Evolutionary conservation across 2,888 invertebrate genomes (phyloP).

Genomic region (Drosophila antonietae): DNA sequence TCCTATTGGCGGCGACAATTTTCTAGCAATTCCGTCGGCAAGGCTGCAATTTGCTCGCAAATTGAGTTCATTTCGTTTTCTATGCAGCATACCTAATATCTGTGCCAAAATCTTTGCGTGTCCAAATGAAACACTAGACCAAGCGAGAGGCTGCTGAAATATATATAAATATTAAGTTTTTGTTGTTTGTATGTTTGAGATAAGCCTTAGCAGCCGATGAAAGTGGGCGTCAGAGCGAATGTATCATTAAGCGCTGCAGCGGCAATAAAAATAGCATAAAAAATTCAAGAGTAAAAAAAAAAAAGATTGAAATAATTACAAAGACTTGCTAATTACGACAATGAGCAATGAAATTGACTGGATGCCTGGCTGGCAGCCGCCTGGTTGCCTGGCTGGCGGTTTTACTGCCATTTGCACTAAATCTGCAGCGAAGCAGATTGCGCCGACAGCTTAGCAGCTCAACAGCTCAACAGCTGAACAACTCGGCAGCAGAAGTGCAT

Average conservation of each 20-base stretch:
- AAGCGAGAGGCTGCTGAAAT: constrained; percentile 18
- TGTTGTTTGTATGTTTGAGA: constrained; percentile 5
- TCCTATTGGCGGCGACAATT: constrained; percentile 51
- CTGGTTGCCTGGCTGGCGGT: constrained; percentile 24
- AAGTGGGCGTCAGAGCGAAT: constrained; percentile 76
- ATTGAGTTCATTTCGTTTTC: constrained; percentile 70
- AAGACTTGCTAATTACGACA: constrained; percentile 75
- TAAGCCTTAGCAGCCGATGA: constrained; percentile 62
- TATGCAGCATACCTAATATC: constrained; percentile 42
- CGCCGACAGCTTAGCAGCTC: constrained; percentile 53
- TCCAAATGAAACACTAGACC: constrained; percentile 47
- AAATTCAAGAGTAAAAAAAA: neutral
- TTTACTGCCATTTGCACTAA: constrained; percentile 73
- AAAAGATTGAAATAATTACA: constrained; percentile 63
- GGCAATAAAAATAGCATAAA: constrained; percentile 24
- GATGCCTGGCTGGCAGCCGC: constrained; percentile 17
- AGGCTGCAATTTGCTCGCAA: constrained; percentile 48
- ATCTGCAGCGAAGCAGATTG: constrained; percentile 82
- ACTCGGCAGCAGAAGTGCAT: constrained; percentile 39
- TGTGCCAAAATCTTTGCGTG: constrained; percentile 65
- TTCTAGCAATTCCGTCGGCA: constrained; percentile 26
- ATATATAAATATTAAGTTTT: constrained; percentile 3
- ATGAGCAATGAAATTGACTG: constrained; percentile 64
- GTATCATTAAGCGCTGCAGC: constrained; percentile 50
- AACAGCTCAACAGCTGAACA: constrained; percentile 19